Percentiles rank a stretch among this genome's conserved stretches.
Evolutionary conservation across 2,113 vertebrate genomes (phyloP).

Genomic region (Campylomormyrus numenius): DNA sequence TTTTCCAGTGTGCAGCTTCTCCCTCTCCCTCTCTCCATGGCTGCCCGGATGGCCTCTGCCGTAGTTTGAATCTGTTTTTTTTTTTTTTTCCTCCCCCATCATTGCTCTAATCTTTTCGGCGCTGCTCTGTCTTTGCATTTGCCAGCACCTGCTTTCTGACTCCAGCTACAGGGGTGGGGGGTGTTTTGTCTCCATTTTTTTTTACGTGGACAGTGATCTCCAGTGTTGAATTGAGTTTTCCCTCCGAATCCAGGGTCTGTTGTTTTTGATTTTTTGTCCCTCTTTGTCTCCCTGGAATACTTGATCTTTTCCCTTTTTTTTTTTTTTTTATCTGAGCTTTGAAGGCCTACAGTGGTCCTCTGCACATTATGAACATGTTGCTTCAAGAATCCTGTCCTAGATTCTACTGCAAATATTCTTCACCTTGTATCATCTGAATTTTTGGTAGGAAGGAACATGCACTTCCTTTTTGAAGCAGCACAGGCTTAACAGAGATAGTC

Average conservation of each 20-base stretch:
- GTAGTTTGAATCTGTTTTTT: background rate
- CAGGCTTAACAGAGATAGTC: background rate
- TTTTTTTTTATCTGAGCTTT: background rate
- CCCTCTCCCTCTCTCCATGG: constrained; percentile 1
- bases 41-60: background rate
- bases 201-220: background rate
- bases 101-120: constrained; percentile 48
- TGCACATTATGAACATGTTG: background rate
- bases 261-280: background rate
- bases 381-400: constrained; percentile 1
- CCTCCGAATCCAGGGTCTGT: background rate
- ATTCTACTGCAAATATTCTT: background rate
- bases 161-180: background rate
- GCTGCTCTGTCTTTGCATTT: constrained; percentile 59
- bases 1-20: background rate
- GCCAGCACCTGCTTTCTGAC: constrained; percentile 52
- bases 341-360: background rate
- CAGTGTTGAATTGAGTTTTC: constrained; percentile 1
- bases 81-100: background rate
- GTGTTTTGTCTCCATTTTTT: background rate
- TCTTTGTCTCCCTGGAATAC: background rate
- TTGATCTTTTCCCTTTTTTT: background rate
- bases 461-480: background rate
- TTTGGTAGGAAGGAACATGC: background rate
- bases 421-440: background rate